Conservation (phyloP, 37 sponge, comb jelly and placozoan species). For the Aplysina aerophoba region DNA sequence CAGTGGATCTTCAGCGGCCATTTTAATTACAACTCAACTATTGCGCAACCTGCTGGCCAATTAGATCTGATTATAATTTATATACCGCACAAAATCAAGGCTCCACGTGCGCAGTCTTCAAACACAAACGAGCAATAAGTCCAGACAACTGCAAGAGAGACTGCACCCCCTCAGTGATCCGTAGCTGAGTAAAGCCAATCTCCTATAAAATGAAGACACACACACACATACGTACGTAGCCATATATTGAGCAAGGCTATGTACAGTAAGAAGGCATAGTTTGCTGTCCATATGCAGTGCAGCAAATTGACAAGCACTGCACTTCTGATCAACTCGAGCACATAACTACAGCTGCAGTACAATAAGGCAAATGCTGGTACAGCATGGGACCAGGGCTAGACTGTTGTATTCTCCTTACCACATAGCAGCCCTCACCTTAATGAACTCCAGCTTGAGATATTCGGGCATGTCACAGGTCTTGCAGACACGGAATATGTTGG, state of each 20-base stretch:
- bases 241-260: too few relatives aligned
- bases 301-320: too few relatives aligned
- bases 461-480: slow-evolving; percentile 91
- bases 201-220: slow-evolving; percentile 71
- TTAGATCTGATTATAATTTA: not conserved
- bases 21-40: not conserved
- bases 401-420: too few relatives aligned
- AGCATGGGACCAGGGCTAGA: too few relatives aligned
- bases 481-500: slow-evolving; percentile 92
- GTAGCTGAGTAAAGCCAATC: slow-evolving; percentile 93
- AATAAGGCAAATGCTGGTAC: too few relatives aligned
- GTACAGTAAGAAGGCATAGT: too few relatives aligned
- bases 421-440: slow-evolving; percentile 83
- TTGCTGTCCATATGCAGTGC: too few relatives aligned
- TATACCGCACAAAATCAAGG: not conserved
- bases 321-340: too few relatives aligned
- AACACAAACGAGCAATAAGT: slow-evolving; percentile 77
- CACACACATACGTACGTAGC: too few relatives aligned
- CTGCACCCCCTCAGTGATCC: slow-evolving; percentile 88
- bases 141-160: slow-evolving; percentile 95
- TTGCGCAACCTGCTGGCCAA: slow-evolving; percentile 5
- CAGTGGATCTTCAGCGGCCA: slow-evolving; percentile 41
- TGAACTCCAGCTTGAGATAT: slow-evolving; percentile 94
- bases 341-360: too few relatives aligned
- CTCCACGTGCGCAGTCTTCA: slow-evolving; percentile 24